Conservation (phyloP, 2,797 vertebrate genomes). For the Paramormyrops hopkinsi region DNA sequence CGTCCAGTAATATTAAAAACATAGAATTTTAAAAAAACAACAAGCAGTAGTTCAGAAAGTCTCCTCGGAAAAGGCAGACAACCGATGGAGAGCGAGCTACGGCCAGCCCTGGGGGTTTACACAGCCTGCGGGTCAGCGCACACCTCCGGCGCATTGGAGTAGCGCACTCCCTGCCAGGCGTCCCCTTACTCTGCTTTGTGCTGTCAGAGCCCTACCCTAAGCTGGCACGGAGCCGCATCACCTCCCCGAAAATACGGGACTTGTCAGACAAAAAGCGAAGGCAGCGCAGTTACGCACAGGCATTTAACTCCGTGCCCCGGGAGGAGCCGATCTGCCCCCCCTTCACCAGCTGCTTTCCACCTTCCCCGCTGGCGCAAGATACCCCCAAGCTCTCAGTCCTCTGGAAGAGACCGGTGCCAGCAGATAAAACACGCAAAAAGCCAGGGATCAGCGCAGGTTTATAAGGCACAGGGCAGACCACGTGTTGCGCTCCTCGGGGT, state of each 20-base stretch:
- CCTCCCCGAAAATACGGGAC: background rate
- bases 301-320: background rate
- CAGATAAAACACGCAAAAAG: conserved; percentile 62
- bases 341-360: conserved; percentile 20
- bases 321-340: background rate
- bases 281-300: background rate
- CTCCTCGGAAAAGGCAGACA: background rate
- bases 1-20: background rate
- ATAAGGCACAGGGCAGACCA: conserved; percentile 59
- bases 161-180: background rate
- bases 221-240: background rate
- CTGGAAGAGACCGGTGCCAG: conserved; percentile 47
- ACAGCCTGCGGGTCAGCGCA: conserved; percentile 8
- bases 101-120: background rate
- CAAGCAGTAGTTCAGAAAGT: background rate
- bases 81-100: background rate
- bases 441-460: conserved; percentile 52
- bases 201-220: background rate
- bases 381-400: conserved; percentile 31
- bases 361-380: conserved; percentile 30
- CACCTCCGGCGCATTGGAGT: conserved; percentile 20
- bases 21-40: background rate
- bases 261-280: conserved; percentile 2
- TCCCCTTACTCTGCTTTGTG: conserved; percentile 10
- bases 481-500: conserved; percentile 59